Base-by-base conservation (phyloP, 2,797 vertebrate genomes). In the Sphenodon punctatus region DNA sequence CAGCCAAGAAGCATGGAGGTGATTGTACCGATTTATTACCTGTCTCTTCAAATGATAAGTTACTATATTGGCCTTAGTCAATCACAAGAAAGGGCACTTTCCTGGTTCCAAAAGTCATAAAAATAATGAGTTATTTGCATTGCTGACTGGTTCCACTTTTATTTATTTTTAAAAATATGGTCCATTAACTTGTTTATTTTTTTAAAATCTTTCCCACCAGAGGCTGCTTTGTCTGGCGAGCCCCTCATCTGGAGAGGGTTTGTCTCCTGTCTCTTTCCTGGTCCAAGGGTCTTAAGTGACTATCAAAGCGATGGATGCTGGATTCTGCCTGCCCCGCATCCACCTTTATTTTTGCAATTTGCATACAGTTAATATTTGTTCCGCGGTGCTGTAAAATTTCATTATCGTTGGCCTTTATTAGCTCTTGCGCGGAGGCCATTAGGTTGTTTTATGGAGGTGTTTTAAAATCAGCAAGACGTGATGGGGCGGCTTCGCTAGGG, bases 401-500 rank as follows among this genome's bases (percentile, higher is more conserved):
- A 71, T 59, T 88, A 81, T 84, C 89, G 80, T 74, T 80, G 55
- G 65, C 55, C 16, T 91, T 90, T 89, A 78, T 84, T 88, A 84
- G 53, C 32, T 85, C 85, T 66, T 63, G 25, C 64, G 58, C 80
- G 75, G 72, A 38, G 46, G 78, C 77, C 59, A 60, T 70, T 89
- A 70, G 20, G 85, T 73, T 89, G 59, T 38, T 92, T 92, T 83
- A 78, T 90, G 81, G 59, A 80, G 67, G 51, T 85, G 75, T 88
- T 22, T 90, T 82, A 72, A 91, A 89, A 86, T 60, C 49, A 78
- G 75, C 82, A 85, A 80, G 85, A 84, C 53, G 75, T 55, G 48
- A 75, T 78, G 51, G 42, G 22, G 27, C 2, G 4, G 48, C 89
- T 90, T 93, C 80, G 85, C 75, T 90, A 51, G 77, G 16, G 5